Evolutionary conservation across 2,888 invertebrate genomes (phyloP).

Genomic region (Tachina grossa): DNA sequence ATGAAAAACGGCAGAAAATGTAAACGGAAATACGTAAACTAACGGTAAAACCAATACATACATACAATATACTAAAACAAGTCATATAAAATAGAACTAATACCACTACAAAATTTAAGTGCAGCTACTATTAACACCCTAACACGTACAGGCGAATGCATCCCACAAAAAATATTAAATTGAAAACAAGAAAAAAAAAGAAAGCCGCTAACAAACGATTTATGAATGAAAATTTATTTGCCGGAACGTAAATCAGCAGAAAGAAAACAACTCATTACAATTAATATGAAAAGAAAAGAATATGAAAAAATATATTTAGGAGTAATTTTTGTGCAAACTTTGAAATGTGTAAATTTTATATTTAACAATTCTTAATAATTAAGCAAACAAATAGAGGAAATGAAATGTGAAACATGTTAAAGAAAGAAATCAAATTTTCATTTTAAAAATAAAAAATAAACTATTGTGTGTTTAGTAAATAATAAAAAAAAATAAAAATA

Average conservation of each 20-base stretch:
- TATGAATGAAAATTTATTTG: conserved; percentile 51
- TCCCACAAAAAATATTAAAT: neutral
- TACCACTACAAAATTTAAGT: neutral
- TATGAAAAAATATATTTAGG: neutral
- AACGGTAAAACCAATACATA: conserved; percentile 37
- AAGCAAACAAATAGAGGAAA: neutral
- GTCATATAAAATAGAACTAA: conserved; percentile 28
- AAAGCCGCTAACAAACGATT: conserved; percentile 37
- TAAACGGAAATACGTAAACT: conserved; percentile 53
- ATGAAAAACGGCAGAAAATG: conserved; percentile 9
- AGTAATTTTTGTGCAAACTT: neutral
- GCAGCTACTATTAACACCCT: conserved; percentile 44
- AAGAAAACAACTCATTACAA: conserved; percentile 4
- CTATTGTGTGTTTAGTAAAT: neutral
- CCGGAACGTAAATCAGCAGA: conserved; percentile 14
- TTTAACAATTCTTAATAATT: neutral
- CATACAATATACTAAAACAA: neutral
- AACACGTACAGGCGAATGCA: conserved; percentile 6
- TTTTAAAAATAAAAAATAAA: neutral
- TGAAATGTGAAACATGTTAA: neutral
- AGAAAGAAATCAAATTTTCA: neutral
- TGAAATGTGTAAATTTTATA: neutral
- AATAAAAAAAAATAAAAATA: neutral
- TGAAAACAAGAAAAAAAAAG: conserved; percentile 15
- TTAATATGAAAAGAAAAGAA: neutral